These are phyloP conservation scores for Notamacropus eugenii DNA, from an alignment of 2,797 vertebrate genomes.

Conservation along the genomic window DNA sequence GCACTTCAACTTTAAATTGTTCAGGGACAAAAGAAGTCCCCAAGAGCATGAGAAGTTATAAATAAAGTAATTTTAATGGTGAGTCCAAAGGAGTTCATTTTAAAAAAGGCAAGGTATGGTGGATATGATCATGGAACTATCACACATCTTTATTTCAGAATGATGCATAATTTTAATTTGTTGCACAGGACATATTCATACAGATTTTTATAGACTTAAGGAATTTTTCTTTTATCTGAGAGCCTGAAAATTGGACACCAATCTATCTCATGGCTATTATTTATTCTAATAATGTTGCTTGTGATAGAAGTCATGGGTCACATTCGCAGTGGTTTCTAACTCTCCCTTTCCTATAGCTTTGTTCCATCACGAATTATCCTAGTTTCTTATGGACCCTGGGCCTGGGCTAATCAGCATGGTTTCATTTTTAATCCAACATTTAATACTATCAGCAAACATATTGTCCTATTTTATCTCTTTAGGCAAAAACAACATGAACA, in stretches of 20 bases:
- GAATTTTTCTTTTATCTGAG: neutral
- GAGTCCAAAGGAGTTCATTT: neutral
- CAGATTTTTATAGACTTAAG: neutral
- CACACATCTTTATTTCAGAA: neutral
- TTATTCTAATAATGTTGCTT: neutral
- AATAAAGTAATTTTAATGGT: neutral
- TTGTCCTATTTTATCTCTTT: neutral
- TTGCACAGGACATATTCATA: neutral
- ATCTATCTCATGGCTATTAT: neutral
- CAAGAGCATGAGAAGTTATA: neutral
- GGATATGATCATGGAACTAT: neutral
- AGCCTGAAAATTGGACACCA: neutral
- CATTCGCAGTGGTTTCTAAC: neutral
- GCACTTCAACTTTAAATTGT: neutral
- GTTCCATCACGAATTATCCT: neutral
- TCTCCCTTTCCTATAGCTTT: neutral
- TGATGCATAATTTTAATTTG: neutral
- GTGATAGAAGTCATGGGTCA: neutral
- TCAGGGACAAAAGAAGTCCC: neutral
- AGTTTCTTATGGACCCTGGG: neutral
- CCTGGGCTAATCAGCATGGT: neutral
- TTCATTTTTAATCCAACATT: neutral
- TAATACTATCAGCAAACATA: neutral
- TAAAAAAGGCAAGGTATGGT: neutral
- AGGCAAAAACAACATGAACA: neutral